A percentile compares a stretch with the other conserved stretches of the same genome.
phyloP scores from a whole-genome alignment of 2,113 vertebrate genomes.

The Deroptyus accipitrinus region DNA sequence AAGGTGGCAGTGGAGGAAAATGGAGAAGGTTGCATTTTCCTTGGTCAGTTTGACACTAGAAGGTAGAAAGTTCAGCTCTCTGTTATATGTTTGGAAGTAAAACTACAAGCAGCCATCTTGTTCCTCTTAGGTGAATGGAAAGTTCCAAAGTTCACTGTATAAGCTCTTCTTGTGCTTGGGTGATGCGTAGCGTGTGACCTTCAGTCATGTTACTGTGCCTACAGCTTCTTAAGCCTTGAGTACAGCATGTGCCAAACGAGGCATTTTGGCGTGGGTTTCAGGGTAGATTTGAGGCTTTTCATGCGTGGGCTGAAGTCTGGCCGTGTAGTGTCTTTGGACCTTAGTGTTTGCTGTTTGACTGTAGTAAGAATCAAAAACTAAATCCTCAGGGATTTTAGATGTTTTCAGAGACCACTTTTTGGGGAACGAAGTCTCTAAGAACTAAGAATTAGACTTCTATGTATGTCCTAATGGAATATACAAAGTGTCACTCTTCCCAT shows the following conservation, averaged over 20 bases:
- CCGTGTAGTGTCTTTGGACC: not conserved
- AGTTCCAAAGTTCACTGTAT: not conserved
- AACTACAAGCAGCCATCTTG: not conserved
- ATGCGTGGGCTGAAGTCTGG: not conserved
- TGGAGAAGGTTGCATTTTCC: not conserved
- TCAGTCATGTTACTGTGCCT: not conserved
- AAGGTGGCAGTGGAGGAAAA: not conserved
- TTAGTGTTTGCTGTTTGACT: not conserved
- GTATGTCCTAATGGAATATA: not conserved
- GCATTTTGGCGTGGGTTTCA: not conserved
- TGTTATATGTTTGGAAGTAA: not conserved
- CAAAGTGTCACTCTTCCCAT: conserved; percentile 47
- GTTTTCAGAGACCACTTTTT: not conserved
- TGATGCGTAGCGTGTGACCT: not conserved
- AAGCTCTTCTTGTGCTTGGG: not conserved
- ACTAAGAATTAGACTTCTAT: conserved; percentile 1
- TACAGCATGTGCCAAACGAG: not conserved
- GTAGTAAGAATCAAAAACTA: not conserved
- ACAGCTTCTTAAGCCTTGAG: not conserved
- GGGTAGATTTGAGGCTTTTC: not conserved
- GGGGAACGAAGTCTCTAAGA: not conserved
- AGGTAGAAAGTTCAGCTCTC: not conserved
- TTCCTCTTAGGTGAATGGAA: not conserved
- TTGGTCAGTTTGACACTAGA: not conserved
- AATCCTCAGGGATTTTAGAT: not conserved